Percentiles rank a stretch among this genome's conserved stretches.
Conservation (phyloP, 2,888 invertebrate genomes). For the Serripes groenlandicus region DNA sequence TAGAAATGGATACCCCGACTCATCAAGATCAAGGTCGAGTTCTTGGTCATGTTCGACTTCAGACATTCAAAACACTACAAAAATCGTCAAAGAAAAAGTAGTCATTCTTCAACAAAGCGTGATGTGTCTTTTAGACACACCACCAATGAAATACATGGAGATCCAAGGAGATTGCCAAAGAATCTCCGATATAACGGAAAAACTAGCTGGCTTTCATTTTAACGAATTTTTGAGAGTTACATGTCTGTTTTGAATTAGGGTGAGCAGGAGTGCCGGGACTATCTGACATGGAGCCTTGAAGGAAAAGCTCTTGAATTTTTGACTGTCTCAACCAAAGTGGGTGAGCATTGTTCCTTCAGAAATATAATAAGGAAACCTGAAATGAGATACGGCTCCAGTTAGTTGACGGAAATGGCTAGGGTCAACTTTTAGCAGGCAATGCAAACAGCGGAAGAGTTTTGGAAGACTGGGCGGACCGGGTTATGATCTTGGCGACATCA, state of each 20-base stretch:
- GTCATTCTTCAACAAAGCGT: no score
- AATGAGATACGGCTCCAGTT: slow-evolving; percentile 11
- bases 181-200: slow-evolving; percentile 18
- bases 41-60: not conserved
- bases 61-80: not conserved
- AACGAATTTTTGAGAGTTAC: slow-evolving; percentile 17
- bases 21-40: not conserved
- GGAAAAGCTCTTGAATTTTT: slow-evolving; percentile 27
- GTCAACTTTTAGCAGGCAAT: slow-evolving; percentile 29
- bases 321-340: not conserved
- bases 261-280: slow-evolving; percentile 13
- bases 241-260: not conserved
- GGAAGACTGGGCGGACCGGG: slow-evolving; percentile 47
- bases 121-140: not conserved
- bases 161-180: not conserved
- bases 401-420: slow-evolving; percentile 11
- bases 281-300: slow-evolving; percentile 16
- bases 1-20: not conserved
- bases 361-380: slow-evolving; percentile 8
- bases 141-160: not conserved
- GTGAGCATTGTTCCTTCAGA: not conserved
- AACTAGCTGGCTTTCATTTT: slow-evolving; percentile 9
- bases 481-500: slow-evolving; percentile 39
- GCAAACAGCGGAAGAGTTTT: slow-evolving; percentile 10
- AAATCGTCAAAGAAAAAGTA: not conserved